These are phyloP conservation scores for Ptyas mucosa DNA, from an alignment of 2,113 vertebrate genomes.

Conservation along the genomic window DNA sequence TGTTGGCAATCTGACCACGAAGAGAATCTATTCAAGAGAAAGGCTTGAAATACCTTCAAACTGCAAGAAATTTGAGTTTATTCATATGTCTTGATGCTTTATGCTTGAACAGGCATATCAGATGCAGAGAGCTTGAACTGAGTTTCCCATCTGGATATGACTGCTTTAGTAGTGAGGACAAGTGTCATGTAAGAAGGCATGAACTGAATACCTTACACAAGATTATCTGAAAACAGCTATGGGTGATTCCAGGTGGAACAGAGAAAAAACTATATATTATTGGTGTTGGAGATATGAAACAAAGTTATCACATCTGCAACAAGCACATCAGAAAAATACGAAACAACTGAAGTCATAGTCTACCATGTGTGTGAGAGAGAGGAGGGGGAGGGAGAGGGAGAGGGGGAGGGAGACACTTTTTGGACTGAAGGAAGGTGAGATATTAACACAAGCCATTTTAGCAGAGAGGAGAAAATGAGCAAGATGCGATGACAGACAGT, in stretches of 20 bases:
- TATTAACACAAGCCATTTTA: background rate
- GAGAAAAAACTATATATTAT: background rate
- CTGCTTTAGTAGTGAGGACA: background rate
- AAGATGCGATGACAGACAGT: background rate
- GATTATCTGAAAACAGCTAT: background rate
- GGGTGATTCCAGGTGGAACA: background rate
- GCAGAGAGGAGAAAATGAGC: background rate
- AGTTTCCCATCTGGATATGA: background rate
- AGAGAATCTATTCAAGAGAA: background rate
- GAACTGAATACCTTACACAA: background rate
- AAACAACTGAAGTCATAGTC: background rate
- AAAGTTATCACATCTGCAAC: background rate
- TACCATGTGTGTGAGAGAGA: background rate
- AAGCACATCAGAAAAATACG: background rate
- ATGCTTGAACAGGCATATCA: background rate
- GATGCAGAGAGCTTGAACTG: background rate
- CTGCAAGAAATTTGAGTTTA: background rate
- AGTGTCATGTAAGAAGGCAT: background rate
- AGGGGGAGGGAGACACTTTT: background rate
- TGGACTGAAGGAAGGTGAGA: background rate
- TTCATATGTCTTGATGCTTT: background rate
- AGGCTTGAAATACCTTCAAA: background rate
- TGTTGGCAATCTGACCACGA: background rate
- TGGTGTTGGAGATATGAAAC: background rate
- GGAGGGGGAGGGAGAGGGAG: accelerated